Evolutionary conservation across 2,113 vertebrate genomes (phyloP).

Genomic region (Grus americana): DNA sequence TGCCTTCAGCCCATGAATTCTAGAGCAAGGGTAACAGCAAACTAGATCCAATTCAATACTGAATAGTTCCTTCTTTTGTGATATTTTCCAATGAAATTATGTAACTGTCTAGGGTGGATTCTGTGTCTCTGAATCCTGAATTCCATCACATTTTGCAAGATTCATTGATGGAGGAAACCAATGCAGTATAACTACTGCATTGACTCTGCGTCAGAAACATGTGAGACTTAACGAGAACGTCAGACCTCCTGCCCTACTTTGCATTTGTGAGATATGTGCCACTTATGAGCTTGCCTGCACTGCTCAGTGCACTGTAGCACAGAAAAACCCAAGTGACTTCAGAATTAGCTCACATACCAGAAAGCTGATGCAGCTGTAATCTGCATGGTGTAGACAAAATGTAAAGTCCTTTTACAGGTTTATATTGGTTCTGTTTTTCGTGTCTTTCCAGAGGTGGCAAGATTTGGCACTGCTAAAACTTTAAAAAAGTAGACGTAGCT

Average conservation of each 20-base stretch:
- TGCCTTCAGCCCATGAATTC: background rate
- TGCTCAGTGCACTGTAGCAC: background rate
- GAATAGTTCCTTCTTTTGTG: rapidly evolving
- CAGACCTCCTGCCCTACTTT: background rate
- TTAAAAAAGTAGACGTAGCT: background rate
- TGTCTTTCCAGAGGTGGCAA: background rate
- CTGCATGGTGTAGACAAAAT: background rate
- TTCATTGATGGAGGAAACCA: background rate
- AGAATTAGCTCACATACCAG: background rate
- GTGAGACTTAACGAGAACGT: background rate
- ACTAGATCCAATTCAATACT: background rate
- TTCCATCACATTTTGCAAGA: background rate
- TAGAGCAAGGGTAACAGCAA: background rate
- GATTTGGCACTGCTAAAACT: background rate
- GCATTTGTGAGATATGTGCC: background rate
- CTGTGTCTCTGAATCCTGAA: background rate
- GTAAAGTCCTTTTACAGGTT: background rate
- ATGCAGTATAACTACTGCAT: background rate
- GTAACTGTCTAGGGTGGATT: background rate
- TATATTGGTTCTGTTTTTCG: background rate
- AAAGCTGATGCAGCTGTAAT: background rate
- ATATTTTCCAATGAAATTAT: background rate
- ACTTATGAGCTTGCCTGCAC: background rate
- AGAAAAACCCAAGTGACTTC: background rate
- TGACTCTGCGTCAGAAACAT: rapidly evolving